Conservation (phyloP, 2,797 vertebrate genomes). For the Phoebastria nigripes region DNA sequence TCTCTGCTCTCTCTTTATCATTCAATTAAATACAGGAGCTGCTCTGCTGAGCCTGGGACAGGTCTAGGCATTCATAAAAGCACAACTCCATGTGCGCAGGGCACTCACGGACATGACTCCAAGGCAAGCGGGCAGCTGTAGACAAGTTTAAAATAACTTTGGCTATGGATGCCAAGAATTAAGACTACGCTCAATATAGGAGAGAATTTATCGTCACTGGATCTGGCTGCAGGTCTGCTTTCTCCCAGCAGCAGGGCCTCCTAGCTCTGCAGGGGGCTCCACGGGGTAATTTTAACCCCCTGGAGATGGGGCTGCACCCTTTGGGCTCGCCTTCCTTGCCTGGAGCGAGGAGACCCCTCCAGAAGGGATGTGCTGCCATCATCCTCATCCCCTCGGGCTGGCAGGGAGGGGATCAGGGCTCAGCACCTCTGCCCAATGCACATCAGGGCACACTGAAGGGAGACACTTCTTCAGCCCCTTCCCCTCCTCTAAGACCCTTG, state of each 20-base stretch:
- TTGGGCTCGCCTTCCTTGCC: neutral
- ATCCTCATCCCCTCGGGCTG: neutral
- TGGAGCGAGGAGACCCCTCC: neutral
- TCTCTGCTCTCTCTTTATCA: neutral
- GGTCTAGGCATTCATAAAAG: neutral
- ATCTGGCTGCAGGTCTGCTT: neutral
- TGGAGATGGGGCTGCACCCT: neutral
- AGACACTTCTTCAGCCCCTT: neutral
- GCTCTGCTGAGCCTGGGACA: neutral
- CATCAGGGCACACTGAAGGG: neutral
- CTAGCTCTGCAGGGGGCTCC: neutral
- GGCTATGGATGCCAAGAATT: conserved; percentile 33
- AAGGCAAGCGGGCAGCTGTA: conserved; percentile 22
- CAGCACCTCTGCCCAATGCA: neutral
- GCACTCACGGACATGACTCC: neutral
- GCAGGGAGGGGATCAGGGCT: neutral
- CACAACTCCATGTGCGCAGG: neutral
- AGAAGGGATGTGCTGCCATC: neutral
- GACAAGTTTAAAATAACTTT: conserved; percentile 53
- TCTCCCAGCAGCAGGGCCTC: neutral
- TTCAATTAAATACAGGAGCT: neutral
- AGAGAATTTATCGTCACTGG: neutral
- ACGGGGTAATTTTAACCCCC: neutral
- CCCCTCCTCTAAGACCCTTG: neutral
- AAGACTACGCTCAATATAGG: conserved; percentile 8